These are phyloP conservation scores for Odocoileus hemionus DNA, from an alignment of 2,113 vertebrate genomes.

Conservation along the genomic window DNA sequence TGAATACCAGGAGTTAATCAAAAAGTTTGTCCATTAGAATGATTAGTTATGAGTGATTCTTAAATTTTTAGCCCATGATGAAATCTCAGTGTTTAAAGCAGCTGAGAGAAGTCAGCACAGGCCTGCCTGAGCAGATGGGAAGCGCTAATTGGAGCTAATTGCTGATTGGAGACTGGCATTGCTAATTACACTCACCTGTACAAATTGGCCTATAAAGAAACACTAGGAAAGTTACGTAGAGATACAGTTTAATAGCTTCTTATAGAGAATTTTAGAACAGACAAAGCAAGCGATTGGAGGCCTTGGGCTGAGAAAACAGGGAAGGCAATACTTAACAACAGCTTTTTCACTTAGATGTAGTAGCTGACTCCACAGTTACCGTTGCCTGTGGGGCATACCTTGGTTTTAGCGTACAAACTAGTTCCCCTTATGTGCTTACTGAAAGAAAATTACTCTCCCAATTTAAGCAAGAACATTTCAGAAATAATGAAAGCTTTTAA, in stretches of 20 bases:
- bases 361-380: background rate
- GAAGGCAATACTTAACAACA: background rate
- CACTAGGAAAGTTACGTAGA: background rate
- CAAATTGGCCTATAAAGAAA: slow-evolving; percentile 27
- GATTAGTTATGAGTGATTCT: background rate
- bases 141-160: slow-evolving; percentile 51
- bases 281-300: background rate
- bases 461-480: slow-evolving; percentile 20
- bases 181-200: slow-evolving; percentile 57
- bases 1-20: slow-evolving; percentile 22
- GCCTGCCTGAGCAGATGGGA: slow-evolving; percentile 25
- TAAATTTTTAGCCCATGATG: background rate
- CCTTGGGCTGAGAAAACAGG: background rate
- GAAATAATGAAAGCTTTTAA: background rate
- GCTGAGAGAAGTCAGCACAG: background rate
- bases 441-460: background rate
- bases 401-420: background rate
- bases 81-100: background rate
- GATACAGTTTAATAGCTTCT: slow-evolving; percentile 16
- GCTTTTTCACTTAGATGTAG: background rate
- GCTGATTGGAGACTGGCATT: slow-evolving; percentile 51
- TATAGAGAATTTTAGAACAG: background rate
- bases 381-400: background rate
- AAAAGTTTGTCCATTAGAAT: slow-evolving; percentile 35
- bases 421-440: background rate